A percentile compares a stretch with the other conserved stretches of the same genome.
phyloP scores from a whole-genome alignment of 2,797 vertebrate genomes.

The Gadopsis bispinosus region DNA sequence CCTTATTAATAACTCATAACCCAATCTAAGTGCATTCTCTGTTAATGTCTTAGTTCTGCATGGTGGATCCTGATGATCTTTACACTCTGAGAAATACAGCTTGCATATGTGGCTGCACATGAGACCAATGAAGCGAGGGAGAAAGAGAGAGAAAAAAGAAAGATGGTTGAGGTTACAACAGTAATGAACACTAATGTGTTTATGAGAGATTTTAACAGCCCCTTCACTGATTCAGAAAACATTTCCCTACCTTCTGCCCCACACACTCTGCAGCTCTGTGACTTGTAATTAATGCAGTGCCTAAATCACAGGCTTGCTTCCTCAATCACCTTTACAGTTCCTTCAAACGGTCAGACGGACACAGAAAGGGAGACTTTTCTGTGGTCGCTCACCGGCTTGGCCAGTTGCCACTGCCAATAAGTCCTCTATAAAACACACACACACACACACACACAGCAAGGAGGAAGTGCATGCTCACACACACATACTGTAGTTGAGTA shows the following conservation, averaged over 20 bases:
- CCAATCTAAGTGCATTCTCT: slow-evolving; percentile 26
- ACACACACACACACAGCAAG: neutral
- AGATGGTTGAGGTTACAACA: slow-evolving; percentile 63
- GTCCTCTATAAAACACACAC: slow-evolving; percentile 49
- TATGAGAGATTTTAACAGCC: slow-evolving; percentile 72
- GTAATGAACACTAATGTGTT: slow-evolving; percentile 77
- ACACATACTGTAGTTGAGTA: slow-evolving; percentile 3
- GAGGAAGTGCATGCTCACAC: slow-evolving; percentile 5
- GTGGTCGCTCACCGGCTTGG: slow-evolving; percentile 43
- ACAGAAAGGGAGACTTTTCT: slow-evolving; percentile 49
- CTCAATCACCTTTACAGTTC: slow-evolving; percentile 76
- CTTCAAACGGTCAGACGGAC: slow-evolving; percentile 60
- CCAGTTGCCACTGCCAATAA: slow-evolving; percentile 50
- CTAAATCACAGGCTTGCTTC: slow-evolving; percentile 66
- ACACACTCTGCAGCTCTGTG: slow-evolving; percentile 63
- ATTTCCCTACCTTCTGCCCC: slow-evolving; percentile 61
- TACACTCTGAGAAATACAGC: slow-evolving; percentile 51
- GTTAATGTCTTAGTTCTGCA: slow-evolving; percentile 37
- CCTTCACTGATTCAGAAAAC: slow-evolving; percentile 70
- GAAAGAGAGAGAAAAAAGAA: slow-evolving; percentile 31
- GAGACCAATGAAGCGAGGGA: slow-evolving; percentile 55
- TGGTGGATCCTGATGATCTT: slow-evolving; percentile 46
- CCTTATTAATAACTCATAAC: slow-evolving; percentile 30
- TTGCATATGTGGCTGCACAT: slow-evolving; percentile 59
- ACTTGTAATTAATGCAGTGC: slow-evolving; percentile 73